Evolutionary conservation across 2,113 vertebrate species (phyloP).

Genomic region (Mustelus asterias): DNA sequence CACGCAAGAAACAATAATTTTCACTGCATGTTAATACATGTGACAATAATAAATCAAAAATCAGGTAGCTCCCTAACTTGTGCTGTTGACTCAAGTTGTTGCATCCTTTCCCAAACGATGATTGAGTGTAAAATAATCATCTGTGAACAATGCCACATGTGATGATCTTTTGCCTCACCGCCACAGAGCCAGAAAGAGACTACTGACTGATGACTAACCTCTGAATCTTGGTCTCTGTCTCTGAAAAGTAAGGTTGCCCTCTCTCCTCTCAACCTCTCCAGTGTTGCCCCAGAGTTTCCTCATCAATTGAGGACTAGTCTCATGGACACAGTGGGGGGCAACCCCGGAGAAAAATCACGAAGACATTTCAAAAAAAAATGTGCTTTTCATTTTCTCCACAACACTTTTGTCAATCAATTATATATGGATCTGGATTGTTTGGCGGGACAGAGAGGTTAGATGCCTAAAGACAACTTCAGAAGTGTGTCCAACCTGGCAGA

Average conservation of each 20-base stretch:
- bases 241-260: not conserved
- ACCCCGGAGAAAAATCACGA: not conserved
- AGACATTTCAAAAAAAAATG: not conserved
- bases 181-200: not conserved
- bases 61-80: not conserved
- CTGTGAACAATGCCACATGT: not conserved
- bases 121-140: not conserved
- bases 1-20: too few species aligned
- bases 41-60: too few species aligned
- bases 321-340: not conserved
- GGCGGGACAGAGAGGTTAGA: not conserved
- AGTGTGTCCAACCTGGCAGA: not conserved
- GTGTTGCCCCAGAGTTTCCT: too few species aligned
- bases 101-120: too few species aligned
- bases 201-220: too few species aligned
- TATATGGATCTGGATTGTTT: not conserved
- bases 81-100: not conserved
- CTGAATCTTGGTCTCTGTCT: not conserved
- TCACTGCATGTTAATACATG: too few species aligned
- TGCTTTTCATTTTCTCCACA: not conserved
- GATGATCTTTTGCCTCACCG: not conserved
- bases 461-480: not conserved
- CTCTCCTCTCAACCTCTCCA: not conserved
- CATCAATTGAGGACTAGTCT: not conserved
- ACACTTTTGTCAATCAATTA: not conserved